Conservation (phyloP, 2,797 vertebrate species). For the Falco peregrinus region DNA sequence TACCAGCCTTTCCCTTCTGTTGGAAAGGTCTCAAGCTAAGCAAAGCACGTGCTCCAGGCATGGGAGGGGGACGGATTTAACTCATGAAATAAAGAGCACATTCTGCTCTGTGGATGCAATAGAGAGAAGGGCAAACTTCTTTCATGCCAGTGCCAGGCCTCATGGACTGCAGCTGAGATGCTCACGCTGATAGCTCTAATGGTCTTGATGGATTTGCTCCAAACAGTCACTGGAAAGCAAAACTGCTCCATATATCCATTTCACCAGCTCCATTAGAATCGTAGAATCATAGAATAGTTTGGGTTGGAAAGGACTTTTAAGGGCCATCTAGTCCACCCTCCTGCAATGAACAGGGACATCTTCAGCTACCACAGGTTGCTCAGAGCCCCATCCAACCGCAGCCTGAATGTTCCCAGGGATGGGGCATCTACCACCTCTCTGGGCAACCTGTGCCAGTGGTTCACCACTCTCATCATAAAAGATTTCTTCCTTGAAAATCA, state of each 20-base stretch:
- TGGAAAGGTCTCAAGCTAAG: not conserved
- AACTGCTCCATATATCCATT: not conserved
- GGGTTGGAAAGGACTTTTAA: not conserved
- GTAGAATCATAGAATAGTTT: not conserved
- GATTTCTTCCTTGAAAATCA: not conserved
- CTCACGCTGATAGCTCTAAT: not conserved
- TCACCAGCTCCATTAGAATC: not conserved
- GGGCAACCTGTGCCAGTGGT: not conserved
- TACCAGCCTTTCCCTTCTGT: not conserved
- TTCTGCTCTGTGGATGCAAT: not conserved
- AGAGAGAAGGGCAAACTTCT: not conserved
- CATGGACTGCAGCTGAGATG: not conserved
- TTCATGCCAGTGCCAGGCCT: not conserved
- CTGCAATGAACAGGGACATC: not conserved
- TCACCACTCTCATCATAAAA: not conserved
- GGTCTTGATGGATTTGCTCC: not conserved
- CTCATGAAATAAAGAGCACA: not conserved
- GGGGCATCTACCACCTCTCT: not conserved
- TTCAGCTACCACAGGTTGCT: not conserved
- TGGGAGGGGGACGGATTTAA: not conserved
- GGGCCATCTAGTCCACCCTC: not conserved
- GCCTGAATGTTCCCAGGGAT: not conserved
- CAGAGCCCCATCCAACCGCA: not conserved
- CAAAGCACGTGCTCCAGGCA: accelerated
- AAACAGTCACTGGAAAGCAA: not conserved